Evolutionary conservation across 2,888 invertebrate species (phyloP).

Genomic region (Dorcus parallelipipedus): DNA sequence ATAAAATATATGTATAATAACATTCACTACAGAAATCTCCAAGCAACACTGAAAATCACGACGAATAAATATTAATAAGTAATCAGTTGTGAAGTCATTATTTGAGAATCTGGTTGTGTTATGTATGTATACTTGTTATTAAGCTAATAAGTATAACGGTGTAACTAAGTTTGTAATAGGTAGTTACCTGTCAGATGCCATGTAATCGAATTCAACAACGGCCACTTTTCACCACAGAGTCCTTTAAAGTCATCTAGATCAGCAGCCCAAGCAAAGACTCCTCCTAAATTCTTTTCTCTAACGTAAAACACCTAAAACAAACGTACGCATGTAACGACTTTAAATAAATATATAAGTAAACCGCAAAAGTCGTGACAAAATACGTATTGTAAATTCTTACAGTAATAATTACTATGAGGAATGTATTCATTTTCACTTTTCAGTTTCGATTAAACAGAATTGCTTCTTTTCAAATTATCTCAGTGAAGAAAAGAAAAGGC

Average conservation of each 20-base stretch:
- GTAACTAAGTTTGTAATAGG: neutral
- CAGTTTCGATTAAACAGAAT: neutral
- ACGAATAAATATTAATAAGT: too few species aligned
- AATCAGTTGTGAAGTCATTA: too few species aligned
- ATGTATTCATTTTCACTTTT: too few species aligned
- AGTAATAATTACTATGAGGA: too few species aligned
- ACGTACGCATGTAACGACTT: neutral
- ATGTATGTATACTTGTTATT: neutral
- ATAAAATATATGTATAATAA: too few species aligned
- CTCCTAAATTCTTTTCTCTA: constrained; percentile 62
- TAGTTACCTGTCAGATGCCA: constrained; percentile 54
- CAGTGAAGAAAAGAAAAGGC: neutral
- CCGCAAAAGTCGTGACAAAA: too few species aligned
- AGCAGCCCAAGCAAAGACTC: constrained; percentile 67
- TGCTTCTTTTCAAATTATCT: neutral
- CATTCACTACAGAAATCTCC: neutral
- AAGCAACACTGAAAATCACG: too few species aligned
- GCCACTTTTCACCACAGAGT: constrained; percentile 70
- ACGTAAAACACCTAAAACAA: constrained; percentile 59
- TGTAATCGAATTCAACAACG: constrained; percentile 61
- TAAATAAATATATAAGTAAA: too few species aligned
- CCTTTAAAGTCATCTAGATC: constrained; percentile 79
- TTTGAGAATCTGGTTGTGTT: neutral
- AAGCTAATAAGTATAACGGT: constrained; percentile 1
- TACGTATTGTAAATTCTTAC: too few species aligned